Evolutionary conservation across 1,140 invertebrate species (phyloP), one percentile per base, ranked within the genome.

Genomic region (Hirudo medicinalis): DNA sequence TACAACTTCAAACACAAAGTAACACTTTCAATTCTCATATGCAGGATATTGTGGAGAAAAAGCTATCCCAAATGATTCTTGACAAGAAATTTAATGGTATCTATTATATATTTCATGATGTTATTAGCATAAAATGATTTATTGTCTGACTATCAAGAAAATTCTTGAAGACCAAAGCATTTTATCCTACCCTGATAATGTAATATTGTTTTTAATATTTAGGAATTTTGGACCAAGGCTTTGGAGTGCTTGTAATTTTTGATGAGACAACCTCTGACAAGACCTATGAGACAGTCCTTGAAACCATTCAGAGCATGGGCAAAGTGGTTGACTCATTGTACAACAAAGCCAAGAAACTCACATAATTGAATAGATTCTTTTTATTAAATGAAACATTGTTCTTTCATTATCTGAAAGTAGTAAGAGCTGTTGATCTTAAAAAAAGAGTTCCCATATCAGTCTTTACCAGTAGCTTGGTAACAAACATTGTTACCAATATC

Each of bases 21-120:
- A 25, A 54, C 54, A 40, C 67, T 49, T 17, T 49, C 70, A 67
- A 69, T 72, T 27, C 32, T 36, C 20, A 71, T 72, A 78, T 80
- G 15, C 88, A 91, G 83, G 86, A 89, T 68, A 88, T 90, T 84
- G 94, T 99, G 63, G 97, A 99, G 81, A 95, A 96, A 83, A 99
- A 99, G 83, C 83, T 99, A 22, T 97, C 95, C 32, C 96, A 99
- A 82, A 99, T 99, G 97, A 99, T 99, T 80, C 84, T 99, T 78
- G 97, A 99, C 82, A 94, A 95, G 76, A 99, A 99, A 82, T 88
- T 99, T 75, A 83, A 81, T 79, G 86, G 84, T 84, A 76, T 76
- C 78, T 60, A 15, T 22, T 68, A 49, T 6, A 2, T 3, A 36
- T 22, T 13, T 63, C 15, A 22, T 32, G 19, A 63, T n/a, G 25